These are phyloP conservation scores for Aurelia aurita DNA, from an alignment of 30 jellyfish, hydroid and myxozoan species.

Conservation along the genomic window DNA sequence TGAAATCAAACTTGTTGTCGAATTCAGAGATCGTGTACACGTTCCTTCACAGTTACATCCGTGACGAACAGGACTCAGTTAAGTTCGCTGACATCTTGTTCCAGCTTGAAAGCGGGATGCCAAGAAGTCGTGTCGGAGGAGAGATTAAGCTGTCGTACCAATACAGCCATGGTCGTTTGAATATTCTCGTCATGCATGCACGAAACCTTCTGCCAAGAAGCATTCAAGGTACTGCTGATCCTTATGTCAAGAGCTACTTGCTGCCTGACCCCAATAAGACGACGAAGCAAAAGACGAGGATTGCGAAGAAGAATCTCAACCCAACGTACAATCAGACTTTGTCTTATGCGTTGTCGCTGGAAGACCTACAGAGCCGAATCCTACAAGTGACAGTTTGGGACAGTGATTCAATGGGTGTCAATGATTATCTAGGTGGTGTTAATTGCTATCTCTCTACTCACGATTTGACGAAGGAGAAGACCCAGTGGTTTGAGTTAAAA, in stretches of 20 bases:
- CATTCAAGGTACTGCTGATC: constrained; percentile 86
- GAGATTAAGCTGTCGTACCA: constrained; percentile 77
- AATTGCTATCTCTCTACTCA: constrained; percentile 73
- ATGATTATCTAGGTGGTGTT: constrained; percentile 89
- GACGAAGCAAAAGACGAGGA: constrained; percentile 87
- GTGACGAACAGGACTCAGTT: constrained; percentile 86
- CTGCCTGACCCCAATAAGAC: constrained; percentile 86
- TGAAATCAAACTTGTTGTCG: constrained; percentile 28
- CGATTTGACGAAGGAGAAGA: constrained; percentile 63
- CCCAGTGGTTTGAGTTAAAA: constrained; percentile 77
- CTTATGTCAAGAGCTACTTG: constrained; percentile 86
- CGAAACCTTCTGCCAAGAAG: constrained; percentile 76
- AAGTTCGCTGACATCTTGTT: constrained; percentile 79
- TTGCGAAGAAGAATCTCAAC: constrained; percentile 77
- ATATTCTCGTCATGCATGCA: constrained; percentile 86
- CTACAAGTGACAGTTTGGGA: constrained; percentile 96
- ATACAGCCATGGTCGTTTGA: constrained; percentile 53
- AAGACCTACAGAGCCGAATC: constrained; percentile 54
- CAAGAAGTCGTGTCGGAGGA: constrained; percentile 93
- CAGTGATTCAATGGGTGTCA: constrained; percentile 71
- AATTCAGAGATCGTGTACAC: constrained; percentile 82
- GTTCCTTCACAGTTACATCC: constrained; percentile 89
- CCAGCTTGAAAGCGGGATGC: constrained; percentile 78
- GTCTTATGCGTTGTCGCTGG: constrained; percentile 60
- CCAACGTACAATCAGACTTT: constrained; percentile 94